Conservation (phyloP, 2,888 invertebrate species). For the Xylocampa areola region DNA sequence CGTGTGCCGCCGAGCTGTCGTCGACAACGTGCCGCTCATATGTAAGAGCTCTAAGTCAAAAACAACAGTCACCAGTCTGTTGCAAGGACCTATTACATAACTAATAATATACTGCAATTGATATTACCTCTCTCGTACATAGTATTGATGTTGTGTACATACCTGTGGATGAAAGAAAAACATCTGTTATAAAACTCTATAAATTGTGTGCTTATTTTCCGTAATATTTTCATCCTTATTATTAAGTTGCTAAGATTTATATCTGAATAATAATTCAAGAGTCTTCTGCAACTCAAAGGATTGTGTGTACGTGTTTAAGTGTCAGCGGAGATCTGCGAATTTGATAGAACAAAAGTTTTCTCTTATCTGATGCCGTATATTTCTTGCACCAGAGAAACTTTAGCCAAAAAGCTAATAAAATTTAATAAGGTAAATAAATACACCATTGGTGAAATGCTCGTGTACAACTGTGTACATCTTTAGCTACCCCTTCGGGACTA, state of each 20-base stretch:
- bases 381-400: conserved; percentile 11
- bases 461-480: too few species aligned
- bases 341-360: conserved; percentile 42
- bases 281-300: too few species aligned
- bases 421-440: conserved; percentile 23
- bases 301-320: conserved; percentile 32
- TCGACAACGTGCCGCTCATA: too few species aligned
- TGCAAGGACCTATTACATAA: too few species aligned
- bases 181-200: conserved; percentile 12
- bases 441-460: too few species aligned
- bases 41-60: too few species aligned
- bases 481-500: too few species aligned
- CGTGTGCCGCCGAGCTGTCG: too few species aligned
- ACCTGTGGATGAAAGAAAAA: conserved; percentile 32
- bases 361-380: conserved; percentile 23
- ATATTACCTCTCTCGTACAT: conserved; percentile 15
- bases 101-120: not conserved
- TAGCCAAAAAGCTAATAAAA: conserved; percentile 31
- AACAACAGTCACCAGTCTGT: too few species aligned
- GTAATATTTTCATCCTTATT: conserved; percentile 5
- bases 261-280: conserved; percentile 39
- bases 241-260: conserved; percentile 38
- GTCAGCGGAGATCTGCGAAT: conserved; percentile 33
- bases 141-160: conserved; percentile 6
- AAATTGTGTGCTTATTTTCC: conserved; percentile 1